A percentile compares a stretch with the other conserved stretches of the same genome.
These are phyloP conservation scores for Falco columbarius DNA, from an alignment of 2,797 vertebrate genomes.

Conservation along the genomic window DNA sequence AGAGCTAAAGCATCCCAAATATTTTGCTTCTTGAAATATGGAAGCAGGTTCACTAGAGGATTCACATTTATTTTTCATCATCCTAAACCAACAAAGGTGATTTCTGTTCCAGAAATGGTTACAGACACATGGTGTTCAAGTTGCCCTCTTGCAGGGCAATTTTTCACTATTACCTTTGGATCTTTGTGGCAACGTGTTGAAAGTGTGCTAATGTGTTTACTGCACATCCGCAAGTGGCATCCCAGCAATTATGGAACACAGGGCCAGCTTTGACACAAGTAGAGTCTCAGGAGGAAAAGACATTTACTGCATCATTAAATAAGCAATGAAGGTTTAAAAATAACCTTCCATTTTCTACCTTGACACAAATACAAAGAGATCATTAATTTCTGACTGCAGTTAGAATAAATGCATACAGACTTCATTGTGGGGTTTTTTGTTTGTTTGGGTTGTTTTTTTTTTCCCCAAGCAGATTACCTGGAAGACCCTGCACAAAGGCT, in stretches of 20 bases:
- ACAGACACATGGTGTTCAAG: neutral
- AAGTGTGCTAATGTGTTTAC: neutral
- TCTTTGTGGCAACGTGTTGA: neutral
- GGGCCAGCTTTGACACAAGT: neutral
- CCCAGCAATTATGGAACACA: neutral
- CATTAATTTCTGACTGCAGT: neutral
- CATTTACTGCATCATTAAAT: neutral
- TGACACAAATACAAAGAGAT: neutral
- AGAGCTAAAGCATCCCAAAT: neutral
- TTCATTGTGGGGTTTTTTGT: no score
- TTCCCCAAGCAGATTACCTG: neutral
- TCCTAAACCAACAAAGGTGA: neutral
- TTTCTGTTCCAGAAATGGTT: neutral
- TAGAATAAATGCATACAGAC: neutral
- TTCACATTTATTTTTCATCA: neutral
- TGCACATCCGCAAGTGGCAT: neutral
- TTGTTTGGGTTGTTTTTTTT: neutral
- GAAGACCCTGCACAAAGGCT: neutral
- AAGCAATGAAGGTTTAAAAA: conserved; percentile 2
- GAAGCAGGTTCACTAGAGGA: neutral
- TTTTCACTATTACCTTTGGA: neutral
- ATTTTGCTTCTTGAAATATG: neutral
- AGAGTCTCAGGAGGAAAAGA: neutral
- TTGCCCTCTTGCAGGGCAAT: neutral
- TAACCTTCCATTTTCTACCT: neutral